Conservation (phyloP, 2,888 invertebrate genomes). For the Limnephilus lunatus region DNA sequence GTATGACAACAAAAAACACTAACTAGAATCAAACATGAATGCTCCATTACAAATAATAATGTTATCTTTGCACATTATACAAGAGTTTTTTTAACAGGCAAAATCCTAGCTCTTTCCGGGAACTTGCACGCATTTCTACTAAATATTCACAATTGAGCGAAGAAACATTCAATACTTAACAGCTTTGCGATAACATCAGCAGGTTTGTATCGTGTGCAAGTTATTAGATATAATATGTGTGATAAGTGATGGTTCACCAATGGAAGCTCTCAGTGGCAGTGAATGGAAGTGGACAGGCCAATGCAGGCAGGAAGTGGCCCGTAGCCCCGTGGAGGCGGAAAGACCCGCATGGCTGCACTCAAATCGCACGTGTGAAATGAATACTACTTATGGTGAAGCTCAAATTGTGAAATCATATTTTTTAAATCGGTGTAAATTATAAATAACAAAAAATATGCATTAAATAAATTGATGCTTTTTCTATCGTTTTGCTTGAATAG, state of each 20-base stretch:
- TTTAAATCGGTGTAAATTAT: too few relatives aligned
- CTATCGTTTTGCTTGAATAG: too few relatives aligned
- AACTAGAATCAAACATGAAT: neutral
- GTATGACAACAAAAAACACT: neutral
- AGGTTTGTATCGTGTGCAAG: neutral
- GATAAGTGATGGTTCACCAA: neutral
- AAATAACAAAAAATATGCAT: too few relatives aligned
- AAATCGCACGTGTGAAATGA: conserved; percentile 14
- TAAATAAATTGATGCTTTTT: too few relatives aligned
- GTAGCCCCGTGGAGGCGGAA: neutral
- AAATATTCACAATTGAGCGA: neutral
- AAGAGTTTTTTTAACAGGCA: neutral
- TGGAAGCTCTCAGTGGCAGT: neutral
- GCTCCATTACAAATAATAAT: neutral
- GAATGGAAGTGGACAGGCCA: neutral
- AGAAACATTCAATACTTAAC: neutral
- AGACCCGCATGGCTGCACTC: neutral
- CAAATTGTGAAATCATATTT: too few relatives aligned
- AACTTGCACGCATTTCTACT: neutral
- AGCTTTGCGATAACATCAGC: neutral
- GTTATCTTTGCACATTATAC: neutral
- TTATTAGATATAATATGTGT: neutral
- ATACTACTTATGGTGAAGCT: neutral
- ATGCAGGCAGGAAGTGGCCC: neutral
- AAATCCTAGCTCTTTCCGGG: neutral